Base-by-base conservation (phyloP, 2,113 vertebrate genomes). In the Hemibagrus wyckioides region DNA sequence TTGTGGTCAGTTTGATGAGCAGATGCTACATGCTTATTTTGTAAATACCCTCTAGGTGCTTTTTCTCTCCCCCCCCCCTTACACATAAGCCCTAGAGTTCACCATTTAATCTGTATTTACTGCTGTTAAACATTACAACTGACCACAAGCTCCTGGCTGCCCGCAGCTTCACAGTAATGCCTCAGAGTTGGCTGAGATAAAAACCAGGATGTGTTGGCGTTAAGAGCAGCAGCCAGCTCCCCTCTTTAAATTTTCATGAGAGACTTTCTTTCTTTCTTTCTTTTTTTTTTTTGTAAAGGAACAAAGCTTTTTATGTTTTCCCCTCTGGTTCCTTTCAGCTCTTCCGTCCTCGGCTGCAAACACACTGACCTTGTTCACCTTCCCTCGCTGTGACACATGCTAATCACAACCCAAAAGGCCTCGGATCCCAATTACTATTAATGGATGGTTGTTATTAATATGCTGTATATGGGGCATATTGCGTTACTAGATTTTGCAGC, bases 81-180 rank as follows among this genome's bases (percentile, higher is more conserved):
- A n/a, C 65, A 83, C 56, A 52, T 80, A 80, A 75, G 63, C 80
- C 80, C 75, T 75, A 33, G 77, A 82, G 77, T 86, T 63, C 23
- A 54, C 4, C 73, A 83, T 87, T 81, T 82, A 65, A 88, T 84
- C 56, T 84, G 80, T 88, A 81, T 90, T 90, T 80, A 86, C 75
- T 59, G 23, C 52, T 88, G 76, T 80, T 80, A 54, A 73, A 82
- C 71, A 82, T 89, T 89, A 82, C 54, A 33, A 77, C 86, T 86
- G 80, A 88, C 89, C 89, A 90, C 89, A 86, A 88, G 71, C 89
- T 77, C 80, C 75, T 82, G n/a, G 73, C 85, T 82, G 77, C 80
- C 77, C 76, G 13, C 85, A 84, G 77, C 69, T 82, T 54, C 80
- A 41, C 25, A 48, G 19, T 44, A 79, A 2, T 25, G 41, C 19